phyloP scores from a whole-genome alignment of 2,888 invertebrate species.

The Drosophila tanythrix region DNA sequence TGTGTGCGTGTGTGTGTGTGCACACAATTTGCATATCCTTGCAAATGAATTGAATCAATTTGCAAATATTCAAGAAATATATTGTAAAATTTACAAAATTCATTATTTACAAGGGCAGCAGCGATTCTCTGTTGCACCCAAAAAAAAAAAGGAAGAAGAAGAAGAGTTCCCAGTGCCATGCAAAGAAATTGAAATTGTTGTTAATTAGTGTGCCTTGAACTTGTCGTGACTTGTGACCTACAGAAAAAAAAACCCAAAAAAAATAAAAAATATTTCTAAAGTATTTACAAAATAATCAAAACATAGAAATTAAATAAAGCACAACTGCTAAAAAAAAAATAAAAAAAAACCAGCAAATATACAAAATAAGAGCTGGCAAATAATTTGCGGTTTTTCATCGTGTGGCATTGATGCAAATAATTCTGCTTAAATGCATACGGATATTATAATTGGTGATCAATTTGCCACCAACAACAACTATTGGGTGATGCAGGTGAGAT shows the following conservation, averaged over 20 bases:
- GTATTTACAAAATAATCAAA: constrained; percentile 7
- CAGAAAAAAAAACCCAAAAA: constrained; percentile 5
- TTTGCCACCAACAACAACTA: constrained; percentile 85
- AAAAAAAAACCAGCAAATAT: neutral
- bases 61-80: constrained; percentile 32
- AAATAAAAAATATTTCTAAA: constrained; percentile 8
- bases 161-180: constrained; percentile 62
- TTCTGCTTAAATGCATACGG: constrained; percentile 85
- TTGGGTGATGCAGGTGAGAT: constrained; percentile 85
- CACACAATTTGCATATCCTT: constrained; percentile 74
- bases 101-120: constrained; percentile 16
- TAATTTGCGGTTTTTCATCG: constrained; percentile 14
- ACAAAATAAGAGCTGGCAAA: constrained; percentile 9
- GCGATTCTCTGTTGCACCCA: constrained; percentile 6
- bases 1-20: constrained; percentile 17
- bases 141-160: neutral
- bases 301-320: constrained; percentile 14
- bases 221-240: constrained; percentile 64
- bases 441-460: constrained; percentile 85
- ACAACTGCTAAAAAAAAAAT: constrained; percentile 4
- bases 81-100: constrained; percentile 31
- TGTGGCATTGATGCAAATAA: constrained; percentile 61
- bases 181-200: constrained; percentile 39
- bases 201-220: constrained; percentile 72
- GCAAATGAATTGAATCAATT: constrained; percentile 55